Conservation (phyloP, 2,113 vertebrate species). For the Prietella phreatophila region DNA sequence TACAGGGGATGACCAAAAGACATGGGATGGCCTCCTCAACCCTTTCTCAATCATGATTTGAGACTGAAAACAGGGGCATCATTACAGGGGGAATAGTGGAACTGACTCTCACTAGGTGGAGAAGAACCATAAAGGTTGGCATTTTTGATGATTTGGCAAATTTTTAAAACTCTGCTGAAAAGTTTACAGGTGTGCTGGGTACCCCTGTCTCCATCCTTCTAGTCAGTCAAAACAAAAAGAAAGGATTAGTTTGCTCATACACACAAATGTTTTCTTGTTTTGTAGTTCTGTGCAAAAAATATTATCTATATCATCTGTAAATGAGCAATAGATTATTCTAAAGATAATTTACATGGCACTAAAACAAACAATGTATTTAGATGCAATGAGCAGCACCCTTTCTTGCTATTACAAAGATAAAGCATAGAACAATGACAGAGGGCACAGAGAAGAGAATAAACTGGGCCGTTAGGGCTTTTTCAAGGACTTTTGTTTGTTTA, state of each 20-base stretch:
- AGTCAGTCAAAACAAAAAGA: background rate
- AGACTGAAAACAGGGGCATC: background rate
- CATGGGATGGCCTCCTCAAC: background rate
- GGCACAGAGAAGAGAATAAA: constrained; percentile 35
- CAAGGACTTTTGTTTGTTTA: constrained; percentile 36
- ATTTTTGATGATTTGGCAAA: background rate
- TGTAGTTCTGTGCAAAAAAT: background rate
- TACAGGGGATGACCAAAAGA: background rate
- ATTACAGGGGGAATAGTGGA: background rate
- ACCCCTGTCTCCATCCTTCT: background rate
- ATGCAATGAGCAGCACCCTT: constrained; percentile 23
- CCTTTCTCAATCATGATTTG: background rate
- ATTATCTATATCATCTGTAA: background rate
- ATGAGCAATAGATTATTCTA: constrained; percentile 33
- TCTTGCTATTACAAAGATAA: constrained; percentile 39
- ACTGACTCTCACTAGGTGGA: background rate
- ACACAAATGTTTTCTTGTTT: constrained; percentile 3
- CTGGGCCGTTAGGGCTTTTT: constrained; percentile 41
- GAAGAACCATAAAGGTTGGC: background rate
- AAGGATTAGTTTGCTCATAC: background rate
- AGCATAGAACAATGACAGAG: constrained; percentile 29
- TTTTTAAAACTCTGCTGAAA: background rate
- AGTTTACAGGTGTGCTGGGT: background rate
- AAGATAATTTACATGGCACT: constrained; percentile 33
- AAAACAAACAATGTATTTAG: constrained; percentile 21